These are phyloP conservation scores for Helicoverpa zea DNA, from an alignment of 1,140 invertebrate species.

Conservation along the genomic window DNA sequence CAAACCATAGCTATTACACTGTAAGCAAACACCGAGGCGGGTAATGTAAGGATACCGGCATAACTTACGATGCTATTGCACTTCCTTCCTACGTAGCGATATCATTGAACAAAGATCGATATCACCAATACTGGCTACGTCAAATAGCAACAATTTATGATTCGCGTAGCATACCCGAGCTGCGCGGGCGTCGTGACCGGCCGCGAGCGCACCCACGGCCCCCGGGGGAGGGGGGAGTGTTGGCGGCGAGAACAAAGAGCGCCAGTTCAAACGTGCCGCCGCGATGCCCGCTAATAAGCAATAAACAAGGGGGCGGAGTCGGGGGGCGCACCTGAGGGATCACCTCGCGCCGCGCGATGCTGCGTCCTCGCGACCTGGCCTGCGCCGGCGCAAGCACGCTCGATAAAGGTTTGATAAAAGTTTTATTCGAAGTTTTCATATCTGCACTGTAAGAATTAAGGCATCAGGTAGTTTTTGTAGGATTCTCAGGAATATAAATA, in stretches of 20 bases:
- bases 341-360: slow-evolving; percentile 65
- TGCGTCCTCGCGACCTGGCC: slow-evolving; percentile 39
- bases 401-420: slow-evolving; percentile 41
- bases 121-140: slow-evolving; percentile 77
- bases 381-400: slow-evolving; percentile 51
- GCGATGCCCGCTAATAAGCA: slow-evolving; percentile 82
- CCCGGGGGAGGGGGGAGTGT: slow-evolving; percentile 53
- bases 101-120: slow-evolving; percentile 78
- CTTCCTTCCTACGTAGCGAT: slow-evolving; percentile 72
- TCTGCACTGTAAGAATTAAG: background rate
- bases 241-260: slow-evolving; percentile 82
- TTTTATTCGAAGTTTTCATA: slow-evolving; percentile 4
- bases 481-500: background rate
- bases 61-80: slow-evolving; percentile 65
- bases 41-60: slow-evolving; percentile 36
- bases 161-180: slow-evolving; percentile 68
- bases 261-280: slow-evolving; percentile 79
- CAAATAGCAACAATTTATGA: slow-evolving; percentile 82
- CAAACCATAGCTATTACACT: background rate
- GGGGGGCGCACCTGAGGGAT: slow-evolving; percentile 79
- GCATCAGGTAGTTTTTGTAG: background rate
- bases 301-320: slow-evolving; percentile 84
- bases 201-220: slow-evolving; percentile 48
- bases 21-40: background rate
- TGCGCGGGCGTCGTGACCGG: slow-evolving; percentile 75